Evolutionary conservation across 1,140 invertebrate genomes (phyloP), one percentile per base, ranked within the genome.

Genomic region (Zaprionus kolodkinae): DNA sequence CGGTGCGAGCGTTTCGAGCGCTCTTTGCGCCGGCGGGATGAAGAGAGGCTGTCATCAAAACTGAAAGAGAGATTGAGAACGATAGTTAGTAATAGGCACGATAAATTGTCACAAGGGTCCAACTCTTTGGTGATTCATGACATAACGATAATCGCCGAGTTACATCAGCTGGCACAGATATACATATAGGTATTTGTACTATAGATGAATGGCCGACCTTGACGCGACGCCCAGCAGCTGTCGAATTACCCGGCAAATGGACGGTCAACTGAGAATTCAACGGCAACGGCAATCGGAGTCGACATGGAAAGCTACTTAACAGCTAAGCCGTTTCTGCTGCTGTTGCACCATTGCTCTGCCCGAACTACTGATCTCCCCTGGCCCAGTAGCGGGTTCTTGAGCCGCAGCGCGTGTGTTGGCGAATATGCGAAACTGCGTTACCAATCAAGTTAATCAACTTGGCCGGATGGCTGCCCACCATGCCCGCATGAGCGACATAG

Each of bases 1-100:
- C 91, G 94, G 80, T 94, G 94, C 76, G 94, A 95, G 78, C 94
- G 93, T 93, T 95, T 95, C 71, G 94, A 94, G 72, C 94, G 94
- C 91, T 95, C 94, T 93, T 94, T 94, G 81, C 94, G 93, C 72
- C 94, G 93, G 81, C 94, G 93, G 74, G 84, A 78, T 21, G 84
- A 81, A 21, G 94, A 94, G 88, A 93, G 94, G 88, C 94, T 94
- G 93, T 95, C 94, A 87, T 87, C 84, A 91, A 94, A 94, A 93
- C 94, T 95, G 93, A 15, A 90, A 90, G 72, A 62, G 15, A 57
- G 63, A 71, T 35, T n/a, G n/a, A 62, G 48, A 63, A 40, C 12
- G 13, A 56, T 35, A 65, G 40, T 55, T 45, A 62, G 74, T 72
- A 72, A 81, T 70, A 6, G 3, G 1, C 6, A n/a, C 38, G 12